These are phyloP conservation scores for Rhyacichthys aspro DNA, from an alignment of 2,797 vertebrate genomes.

Conservation along the genomic window DNA sequence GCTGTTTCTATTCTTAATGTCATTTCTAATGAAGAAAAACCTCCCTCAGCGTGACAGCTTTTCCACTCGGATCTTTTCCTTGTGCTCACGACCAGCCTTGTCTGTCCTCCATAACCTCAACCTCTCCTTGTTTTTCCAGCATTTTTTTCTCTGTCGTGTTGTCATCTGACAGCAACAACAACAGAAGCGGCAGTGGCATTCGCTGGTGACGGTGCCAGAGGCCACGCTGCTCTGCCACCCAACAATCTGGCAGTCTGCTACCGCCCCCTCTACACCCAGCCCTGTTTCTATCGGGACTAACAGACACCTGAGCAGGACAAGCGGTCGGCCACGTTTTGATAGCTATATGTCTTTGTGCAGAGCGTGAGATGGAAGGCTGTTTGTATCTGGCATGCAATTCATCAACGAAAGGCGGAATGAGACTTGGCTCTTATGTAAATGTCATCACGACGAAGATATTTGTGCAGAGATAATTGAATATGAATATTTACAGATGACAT, in stretches of 20 bases:
- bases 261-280: constrained; percentile 13
- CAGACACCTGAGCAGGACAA: constrained; percentile 57
- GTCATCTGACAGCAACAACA: constrained; percentile 58
- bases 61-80: constrained; percentile 16
- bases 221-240: constrained; percentile 56
- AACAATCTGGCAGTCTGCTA: constrained; percentile 60
- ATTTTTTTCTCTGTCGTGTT: constrained; percentile 41
- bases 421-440: too few species aligned
- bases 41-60: constrained; percentile 23
- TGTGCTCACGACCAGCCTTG: constrained; percentile 10
- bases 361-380: constrained; percentile 9
- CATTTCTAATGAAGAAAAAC: constrained; percentile 20
- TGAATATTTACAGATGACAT: too few species aligned
- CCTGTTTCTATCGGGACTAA: constrained; percentile 45
- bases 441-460: too few species aligned
- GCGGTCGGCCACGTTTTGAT: constrained; percentile 36
- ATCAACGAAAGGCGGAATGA: background rate
- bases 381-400: constrained; percentile 26
- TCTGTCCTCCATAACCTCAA: constrained; percentile 16
- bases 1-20: background rate
- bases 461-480: too few species aligned
- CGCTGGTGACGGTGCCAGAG: constrained; percentile 59
- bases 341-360: constrained; percentile 1
- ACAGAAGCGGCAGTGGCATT: constrained; percentile 34
- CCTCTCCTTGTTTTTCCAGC: constrained; percentile 33